phyloP scores from a whole-genome alignment of 2,888 invertebrate species.

The Leucophora obtusa region DNA sequence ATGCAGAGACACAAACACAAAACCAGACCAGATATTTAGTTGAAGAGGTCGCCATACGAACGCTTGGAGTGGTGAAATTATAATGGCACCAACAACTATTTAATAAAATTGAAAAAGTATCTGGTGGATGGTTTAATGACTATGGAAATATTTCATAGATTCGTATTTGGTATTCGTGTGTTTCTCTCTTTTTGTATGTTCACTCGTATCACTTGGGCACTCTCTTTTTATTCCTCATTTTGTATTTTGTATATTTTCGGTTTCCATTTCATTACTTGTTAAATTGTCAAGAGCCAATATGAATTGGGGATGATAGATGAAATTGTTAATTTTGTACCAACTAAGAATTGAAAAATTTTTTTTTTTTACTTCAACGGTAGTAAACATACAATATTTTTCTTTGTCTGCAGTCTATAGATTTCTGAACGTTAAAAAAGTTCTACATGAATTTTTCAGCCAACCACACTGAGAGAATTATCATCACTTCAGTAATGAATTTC shows the following conservation, averaged over 20 bases:
- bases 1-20: slow-evolving; percentile 21
- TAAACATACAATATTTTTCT: no score
- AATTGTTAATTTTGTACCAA: no score
- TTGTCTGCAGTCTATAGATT: no score
- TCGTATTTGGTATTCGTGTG: slow-evolving; percentile 37
- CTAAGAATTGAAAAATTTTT: no score
- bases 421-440: no score
- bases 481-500: no score
- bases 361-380: no score
- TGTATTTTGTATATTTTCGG: slow-evolving; percentile 31
- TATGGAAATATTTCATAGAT: slow-evolving; percentile 26
- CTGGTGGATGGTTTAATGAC: slow-evolving; percentile 48
- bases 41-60: slow-evolving; percentile 25
- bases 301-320: slow-evolving; percentile 4
- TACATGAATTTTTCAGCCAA: no score
- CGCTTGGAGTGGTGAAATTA: slow-evolving; percentile 58
- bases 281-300: slow-evolving; percentile 13
- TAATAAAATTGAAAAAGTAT: slow-evolving; percentile 50
- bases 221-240: slow-evolving; percentile 34
- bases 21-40: slow-evolving; percentile 54
- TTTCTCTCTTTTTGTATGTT: slow-evolving; percentile 13
- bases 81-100: slow-evolving; percentile 55
- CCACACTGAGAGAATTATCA: no score
- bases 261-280: slow-evolving; percentile 37
- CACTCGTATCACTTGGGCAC: background rate